Evolutionary conservation across 2,113 vertebrate species (phyloP).

Genomic region (Oreocharis arfaki): DNA sequence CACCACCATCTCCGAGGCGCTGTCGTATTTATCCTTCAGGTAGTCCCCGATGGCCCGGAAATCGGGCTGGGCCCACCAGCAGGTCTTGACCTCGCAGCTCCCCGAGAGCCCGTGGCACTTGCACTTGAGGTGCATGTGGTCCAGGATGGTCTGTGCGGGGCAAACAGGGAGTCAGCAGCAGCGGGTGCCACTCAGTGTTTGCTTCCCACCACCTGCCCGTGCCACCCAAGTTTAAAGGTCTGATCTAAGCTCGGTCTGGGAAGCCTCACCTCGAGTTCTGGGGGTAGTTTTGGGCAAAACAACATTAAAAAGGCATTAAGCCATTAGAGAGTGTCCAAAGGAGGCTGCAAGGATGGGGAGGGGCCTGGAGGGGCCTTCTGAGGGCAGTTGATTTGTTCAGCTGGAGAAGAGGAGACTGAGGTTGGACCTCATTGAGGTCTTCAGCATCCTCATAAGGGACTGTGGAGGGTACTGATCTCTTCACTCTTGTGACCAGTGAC

Average conservation of each 20-base stretch:
- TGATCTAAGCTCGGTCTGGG: neutral
- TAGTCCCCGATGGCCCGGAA: slow-evolving; percentile 95
- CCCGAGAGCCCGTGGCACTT: slow-evolving; percentile 96
- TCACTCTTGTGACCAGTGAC: neutral
- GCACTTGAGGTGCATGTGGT: slow-evolving; percentile 98
- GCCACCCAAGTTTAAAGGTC: neutral
- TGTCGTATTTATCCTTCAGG: slow-evolving; percentile 98
- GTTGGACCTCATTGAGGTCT: neutral
- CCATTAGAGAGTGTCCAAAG: neutral
- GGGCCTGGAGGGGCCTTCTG: neutral
- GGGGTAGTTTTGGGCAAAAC: neutral
- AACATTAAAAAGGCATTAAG: neutral
- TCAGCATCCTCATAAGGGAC: neutral
- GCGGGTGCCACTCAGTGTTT: accelerated
- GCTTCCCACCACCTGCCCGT: neutral
- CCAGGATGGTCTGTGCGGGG: slow-evolving; percentile 87
- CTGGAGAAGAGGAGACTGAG: neutral
- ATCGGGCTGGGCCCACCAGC: slow-evolving; percentile 97
- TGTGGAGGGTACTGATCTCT: neutral
- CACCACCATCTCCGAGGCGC: slow-evolving; percentile 97
- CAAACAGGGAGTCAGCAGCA: neutral
- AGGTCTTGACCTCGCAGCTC: slow-evolving; percentile 98
- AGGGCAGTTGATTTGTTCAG: neutral
- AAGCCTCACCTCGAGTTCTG: neutral
- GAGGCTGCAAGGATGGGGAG: neutral